Evolutionary conservation across 2,113 vertebrate species (phyloP), one percentile per base, ranked within the genome.

Genomic region (Eurystomus gularis): DNA sequence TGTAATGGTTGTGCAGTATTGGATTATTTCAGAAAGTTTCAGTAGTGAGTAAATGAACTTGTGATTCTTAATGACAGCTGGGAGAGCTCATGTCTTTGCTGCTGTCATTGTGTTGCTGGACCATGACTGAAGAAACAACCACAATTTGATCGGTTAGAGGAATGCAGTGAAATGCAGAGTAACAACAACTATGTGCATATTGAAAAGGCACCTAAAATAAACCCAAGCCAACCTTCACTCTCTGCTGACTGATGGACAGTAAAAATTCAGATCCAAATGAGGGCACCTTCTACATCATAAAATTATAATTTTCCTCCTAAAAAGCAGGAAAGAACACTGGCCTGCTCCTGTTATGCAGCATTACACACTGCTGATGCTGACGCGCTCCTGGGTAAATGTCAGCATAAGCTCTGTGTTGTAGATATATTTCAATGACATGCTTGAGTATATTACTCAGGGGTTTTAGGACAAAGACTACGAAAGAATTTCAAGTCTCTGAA

Each of bases 71-170:
- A 93, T 58, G 88, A 83, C 95, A 94, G 80, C 86, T 94, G 58
- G 80, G 71, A 90, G 86, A 88, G 71, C 62, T 92, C 17, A 2
- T 66, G 81, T 72, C 79, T 92, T 90, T 90, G 79, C 64, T 88
- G 37, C 83, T 94, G 93, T 88, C 94, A 83, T 24, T 83, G 71
- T 80, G 46, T 17, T 83, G 82, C 86, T 95, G 93, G 88, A 94
- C 94, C 94, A 70, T 95, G 91, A 95, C 95, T 92, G 91, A 90
- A 92, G 93, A 80, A 96, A 86, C 86, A 91, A 52, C 64, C 48
- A 55, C 86, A 75, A 11, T 57, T 54, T 68, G 35, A 86, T 84
- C 86, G 23, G 39, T 28, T 75, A 49, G 80, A 92, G 69, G 83
- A 94, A 77, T 10, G 39, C 80, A 79, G 52, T 68, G 70, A 91